A percentile compares a stretch with the other conserved stretches of the same genome.
These are phyloP conservation scores for Muntiacus muntjak DNA, from an alignment of 2,113 vertebrate genomes.

Conservation along the genomic window DNA sequence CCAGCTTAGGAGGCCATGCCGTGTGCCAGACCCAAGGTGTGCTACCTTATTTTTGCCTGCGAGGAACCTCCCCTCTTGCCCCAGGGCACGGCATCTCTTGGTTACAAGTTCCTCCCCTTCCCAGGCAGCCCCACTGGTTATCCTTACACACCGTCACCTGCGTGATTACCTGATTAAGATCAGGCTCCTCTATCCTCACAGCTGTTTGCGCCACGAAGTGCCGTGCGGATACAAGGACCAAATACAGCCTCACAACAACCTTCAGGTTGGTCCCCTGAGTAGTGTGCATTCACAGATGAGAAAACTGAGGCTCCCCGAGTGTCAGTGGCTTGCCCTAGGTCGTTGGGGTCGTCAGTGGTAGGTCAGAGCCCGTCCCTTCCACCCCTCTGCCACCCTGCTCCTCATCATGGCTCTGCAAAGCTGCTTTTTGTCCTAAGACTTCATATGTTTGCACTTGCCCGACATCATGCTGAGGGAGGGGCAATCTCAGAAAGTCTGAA, in stretches of 20 bases:
- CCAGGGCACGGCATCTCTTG: background rate
- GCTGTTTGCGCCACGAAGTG: background rate
- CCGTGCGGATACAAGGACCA: background rate
- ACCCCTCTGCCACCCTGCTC: fast-evolving
- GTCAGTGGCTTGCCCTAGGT: too few relatives aligned
- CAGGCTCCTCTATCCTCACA: background rate
- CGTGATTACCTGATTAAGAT: background rate
- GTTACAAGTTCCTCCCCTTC: background rate
- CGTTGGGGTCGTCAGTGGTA: background rate
- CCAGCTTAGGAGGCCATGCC: background rate
- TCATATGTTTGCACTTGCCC: fast-evolving
- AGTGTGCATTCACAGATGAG: background rate
- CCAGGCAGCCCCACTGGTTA: background rate
- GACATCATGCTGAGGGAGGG: fast-evolving
- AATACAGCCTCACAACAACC: background rate
- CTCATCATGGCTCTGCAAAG: background rate
- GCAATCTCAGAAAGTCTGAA: background rate
- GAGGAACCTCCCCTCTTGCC: too few relatives aligned
- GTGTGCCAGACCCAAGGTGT: too few relatives aligned
- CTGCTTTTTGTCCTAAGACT: background rate
- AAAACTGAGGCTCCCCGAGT: background rate
- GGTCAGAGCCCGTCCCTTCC: background rate
- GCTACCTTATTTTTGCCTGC: background rate
- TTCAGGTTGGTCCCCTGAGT: background rate
- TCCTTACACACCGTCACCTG: background rate